Base-by-base conservation (phyloP, 2,113 vertebrate genomes). In the Pelvicachromis taeniatus region DNA sequence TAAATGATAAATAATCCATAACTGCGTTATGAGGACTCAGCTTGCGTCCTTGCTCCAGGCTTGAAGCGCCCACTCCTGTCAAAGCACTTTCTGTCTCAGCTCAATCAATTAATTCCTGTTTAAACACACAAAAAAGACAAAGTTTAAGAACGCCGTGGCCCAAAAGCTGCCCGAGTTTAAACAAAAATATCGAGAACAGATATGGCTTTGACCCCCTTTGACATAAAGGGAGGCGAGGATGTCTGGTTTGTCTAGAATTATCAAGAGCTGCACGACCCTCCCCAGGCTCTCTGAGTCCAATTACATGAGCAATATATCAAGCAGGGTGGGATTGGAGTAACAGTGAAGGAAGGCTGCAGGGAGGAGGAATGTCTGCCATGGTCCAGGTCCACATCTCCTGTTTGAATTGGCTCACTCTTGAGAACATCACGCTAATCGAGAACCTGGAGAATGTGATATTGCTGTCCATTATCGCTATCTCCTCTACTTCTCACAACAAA, bases 201-300 rank as follows among this genome's bases (percentile, higher is more conserved):
- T 89, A 92, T 89, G 73, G 48, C 68, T 91, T 89, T 94, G 92
- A 92, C 88, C 91, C 83, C 86, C 52, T 75, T 52, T 94, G 93
- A 93, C 90, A 90, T 45, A 40, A 85, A 54, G 82, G 90, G 85
- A 93, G 92, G 89, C 17, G 13, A 87, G 79, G 77, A 88, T 88
- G 89, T 90, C 92, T 89, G 83, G 4, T 31, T 87, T 93, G 89
- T 90, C 89, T 88, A 70, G 85, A 88, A 80, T 94, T 96, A 95
- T 96, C 95, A 92, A 86, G 54, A 82, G 77, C 84, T 90, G 86
- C 90, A 88, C 84, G 87, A 90, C 83, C 81, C 85, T 90, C 88
- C 86, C 88, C 78, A 77, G 79, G 87, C 81, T 88, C 86, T 82
- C 75, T 0, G 73, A 89, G 81, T 87, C 88, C 80, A 83, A 80